Evolutionary conservation across 2,113 vertebrate genomes (phyloP), one percentile per base, ranked within the genome.

Genomic region (Eudyptes chrysolophus): DNA sequence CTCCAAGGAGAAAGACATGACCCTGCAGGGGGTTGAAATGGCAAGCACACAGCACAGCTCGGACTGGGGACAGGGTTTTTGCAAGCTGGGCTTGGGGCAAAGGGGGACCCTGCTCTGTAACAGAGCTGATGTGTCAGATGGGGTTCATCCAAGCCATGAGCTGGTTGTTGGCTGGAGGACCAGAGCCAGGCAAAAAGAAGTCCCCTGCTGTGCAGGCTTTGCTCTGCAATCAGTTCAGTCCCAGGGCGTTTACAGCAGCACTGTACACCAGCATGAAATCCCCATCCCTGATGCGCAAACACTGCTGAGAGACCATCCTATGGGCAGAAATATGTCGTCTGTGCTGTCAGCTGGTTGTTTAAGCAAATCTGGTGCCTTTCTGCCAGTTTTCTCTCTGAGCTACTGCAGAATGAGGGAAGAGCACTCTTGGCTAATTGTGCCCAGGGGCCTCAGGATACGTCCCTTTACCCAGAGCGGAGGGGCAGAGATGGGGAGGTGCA

Each of bases 121-220:
- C 18, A 72, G n/a, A 46, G 25, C 55, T 49, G 49, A 16, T 0
- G 0, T 1, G 26, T 60, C 60, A 62, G 26, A 17, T 2, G 1
- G 36, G 49, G 49, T n/a, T 61, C 26, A 69, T 7, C 49, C 51
- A 15, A 64, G 58, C 22, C 77, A 42, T 15, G 52, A 70, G 12
- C 18, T 62, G 25, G 3, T 7, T 78, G 60, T 13, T 64, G 72
- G 29, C 54, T 87, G 54, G 54, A 76, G 70, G 55, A 52, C 27
- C 65, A 81, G 38, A 94, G 7, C 16, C 40, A 69, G 64, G 40
- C 16, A 74, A 21, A 48, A 29, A 29, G 14, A 25, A 16, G 16
- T 11, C 9, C 20, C n/a, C 25, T 29, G 16, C 16, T 46, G n/a
- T 0, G 0, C 1, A 10, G 40, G 54, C 4, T 65, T 66, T 64